phyloP scores from a whole-genome alignment of 2,113 vertebrate species.

The Sinosuthora webbiana region DNA sequence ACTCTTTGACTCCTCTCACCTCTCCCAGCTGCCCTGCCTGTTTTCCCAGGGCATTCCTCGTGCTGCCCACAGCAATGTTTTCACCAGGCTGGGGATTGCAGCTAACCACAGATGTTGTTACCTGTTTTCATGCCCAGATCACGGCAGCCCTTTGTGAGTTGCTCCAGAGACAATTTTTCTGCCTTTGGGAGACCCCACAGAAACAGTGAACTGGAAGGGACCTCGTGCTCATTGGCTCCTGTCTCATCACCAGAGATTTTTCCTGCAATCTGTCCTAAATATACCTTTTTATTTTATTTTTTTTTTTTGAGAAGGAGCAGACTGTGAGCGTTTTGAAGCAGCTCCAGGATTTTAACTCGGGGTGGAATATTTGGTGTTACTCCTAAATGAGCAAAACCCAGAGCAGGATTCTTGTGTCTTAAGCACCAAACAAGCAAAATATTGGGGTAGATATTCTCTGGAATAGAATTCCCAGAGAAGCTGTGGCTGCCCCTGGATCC shows the following conservation, averaged over 20 bases:
- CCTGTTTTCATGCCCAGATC: not conserved
- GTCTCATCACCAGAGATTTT: not conserved
- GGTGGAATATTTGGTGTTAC: not conserved
- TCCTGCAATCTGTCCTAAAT: not conserved
- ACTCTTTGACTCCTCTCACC: not conserved
- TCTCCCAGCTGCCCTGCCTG: not conserved
- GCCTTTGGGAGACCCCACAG: not conserved
- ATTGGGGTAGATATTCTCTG: no score
- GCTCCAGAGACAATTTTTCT: not conserved
- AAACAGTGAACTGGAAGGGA: not conserved
- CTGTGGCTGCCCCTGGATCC: not conserved
- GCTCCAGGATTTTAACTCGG: not conserved
- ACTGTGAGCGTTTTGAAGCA: not conserved
- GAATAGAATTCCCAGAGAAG: fast-evolving
- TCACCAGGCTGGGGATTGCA: not conserved
- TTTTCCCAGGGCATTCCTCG: not conserved
- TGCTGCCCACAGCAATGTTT: not conserved
- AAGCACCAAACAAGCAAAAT: not conserved
- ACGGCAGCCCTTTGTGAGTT: not conserved
- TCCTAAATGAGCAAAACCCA: fast-evolving
- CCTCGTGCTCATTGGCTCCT: not conserved
- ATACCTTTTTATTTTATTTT: not conserved
- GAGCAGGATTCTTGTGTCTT: not conserved
- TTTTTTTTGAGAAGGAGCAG: not conserved
- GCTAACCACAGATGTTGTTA: not conserved